Base-by-base conservation (phyloP, 2,113 vertebrate genomes). In the Gallinago paraguaiae region DNA sequence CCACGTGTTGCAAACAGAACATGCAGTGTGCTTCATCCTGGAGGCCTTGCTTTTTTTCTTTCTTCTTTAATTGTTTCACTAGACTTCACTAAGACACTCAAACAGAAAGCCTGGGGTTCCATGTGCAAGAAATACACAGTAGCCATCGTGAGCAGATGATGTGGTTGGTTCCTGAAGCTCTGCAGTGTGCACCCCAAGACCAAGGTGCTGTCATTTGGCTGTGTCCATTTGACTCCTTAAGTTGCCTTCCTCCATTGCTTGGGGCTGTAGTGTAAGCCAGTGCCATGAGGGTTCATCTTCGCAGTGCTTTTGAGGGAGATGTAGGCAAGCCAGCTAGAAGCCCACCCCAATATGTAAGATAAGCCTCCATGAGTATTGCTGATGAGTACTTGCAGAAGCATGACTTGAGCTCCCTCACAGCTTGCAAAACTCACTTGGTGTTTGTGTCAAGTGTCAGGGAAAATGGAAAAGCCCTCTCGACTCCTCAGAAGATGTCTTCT, bases 81-180 rank as follows among this genome's bases (percentile, higher is more conserved):
- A 45, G 39, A 17, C 33, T 12, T 57, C 51, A 51, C 17, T 48
- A 76, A 71, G 6, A 23, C 31, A 8, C 51, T 65, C 57, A 71
- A 43, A 81, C 27, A 31, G 22, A 70, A 85, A 65, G 11, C 11
- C 39, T 61, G 30, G 8, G 12, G 17, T 31, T 94, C 20, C 31
- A 13, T 2, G 10, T 25, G 45, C 0, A 1, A 54, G 50, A 80
- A 75, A 54, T 8, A 10, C 0, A 1, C 11, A 33, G 48, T 43
- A 48, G 27, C 41, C 12, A 10, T 39, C 0, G 0, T 0, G 1
- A 48, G 35, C 1, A 0, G 45, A 28, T 50, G 70, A 33, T 35
- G 13, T 0, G 0, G 22, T 54, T 82, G 0, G 22, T 50, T 77
- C 59, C 54, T 39, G 28, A 39, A 83, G 24, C 60, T 90, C 72